Conservation (phyloP, 2,113 vertebrate species). For the Geococcyx californianus region DNA sequence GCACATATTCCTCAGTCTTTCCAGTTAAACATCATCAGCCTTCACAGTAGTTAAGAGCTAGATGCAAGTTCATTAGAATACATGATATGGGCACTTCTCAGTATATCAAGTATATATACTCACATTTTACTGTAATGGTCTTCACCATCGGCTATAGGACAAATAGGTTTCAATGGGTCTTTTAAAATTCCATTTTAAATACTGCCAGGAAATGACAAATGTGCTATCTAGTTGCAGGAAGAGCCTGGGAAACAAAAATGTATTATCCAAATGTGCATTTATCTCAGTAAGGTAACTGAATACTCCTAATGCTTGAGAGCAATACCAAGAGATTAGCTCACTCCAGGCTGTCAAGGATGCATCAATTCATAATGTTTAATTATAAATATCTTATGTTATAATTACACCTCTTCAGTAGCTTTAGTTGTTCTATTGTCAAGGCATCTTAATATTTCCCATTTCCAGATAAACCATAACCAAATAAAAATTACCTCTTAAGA, state of each 20-base stretch:
- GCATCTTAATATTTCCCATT: not conserved
- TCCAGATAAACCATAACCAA: slow-evolving; percentile 14
- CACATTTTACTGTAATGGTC: not conserved
- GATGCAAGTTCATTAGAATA: not conserved
- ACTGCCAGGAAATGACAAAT: not conserved
- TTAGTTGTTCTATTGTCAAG: not conserved
- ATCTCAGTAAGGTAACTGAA: not conserved
- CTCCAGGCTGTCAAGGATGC: not conserved
- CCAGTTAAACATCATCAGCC: not conserved
- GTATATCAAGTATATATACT: not conserved
- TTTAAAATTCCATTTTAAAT: slow-evolving; percentile 2
- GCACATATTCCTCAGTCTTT: not conserved
- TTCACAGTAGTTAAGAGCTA: not conserved
- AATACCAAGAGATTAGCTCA: not conserved
- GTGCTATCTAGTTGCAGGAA: not conserved
- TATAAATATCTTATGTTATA: slow-evolving; percentile 24
- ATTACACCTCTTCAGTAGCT: not conserved
- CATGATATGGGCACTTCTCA: not conserved
- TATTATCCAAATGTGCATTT: not conserved
- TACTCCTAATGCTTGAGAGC: not conserved
- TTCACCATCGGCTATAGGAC: not conserved
- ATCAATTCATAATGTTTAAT: not conserved
- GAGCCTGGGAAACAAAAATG: not conserved
- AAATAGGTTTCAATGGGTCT: not conserved
- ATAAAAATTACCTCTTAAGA: slow-evolving; percentile 17